Conservation (phyloP, 2,888 invertebrate genomes). For the Galeopsomyia nigrocyanea region DNA sequence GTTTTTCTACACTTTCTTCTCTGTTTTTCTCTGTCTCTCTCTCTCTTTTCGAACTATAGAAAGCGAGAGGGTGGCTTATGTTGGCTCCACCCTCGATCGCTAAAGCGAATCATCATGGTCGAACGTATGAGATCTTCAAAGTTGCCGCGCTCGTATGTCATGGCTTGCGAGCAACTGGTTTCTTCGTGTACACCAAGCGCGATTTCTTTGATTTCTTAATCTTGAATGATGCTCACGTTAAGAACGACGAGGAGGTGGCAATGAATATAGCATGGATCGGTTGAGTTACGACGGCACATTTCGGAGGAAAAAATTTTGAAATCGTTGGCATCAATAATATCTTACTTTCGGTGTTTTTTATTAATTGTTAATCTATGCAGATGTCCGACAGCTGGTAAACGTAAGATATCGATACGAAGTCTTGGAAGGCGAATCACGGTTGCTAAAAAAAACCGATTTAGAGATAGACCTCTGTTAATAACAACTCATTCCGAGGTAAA, state of each 20-base stretch:
- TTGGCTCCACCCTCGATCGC: conserved; percentile 54
- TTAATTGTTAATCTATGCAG: too few relatives aligned
- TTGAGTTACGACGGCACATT: neutral
- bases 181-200: neutral
- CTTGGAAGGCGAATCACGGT: too few relatives aligned
- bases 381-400: too few relatives aligned
- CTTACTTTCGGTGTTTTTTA: too few relatives aligned
- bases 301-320: too few relatives aligned
- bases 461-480: too few relatives aligned
- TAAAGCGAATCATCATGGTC: neutral
- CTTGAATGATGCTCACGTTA: neutral
- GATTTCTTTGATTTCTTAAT: conserved; percentile 38
- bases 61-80: neutral
- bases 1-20: conserved; percentile 27
- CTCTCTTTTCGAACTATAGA: conserved; percentile 25
- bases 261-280: neutral
- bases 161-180: conserved; percentile 16
- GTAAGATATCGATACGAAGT: too few relatives aligned
- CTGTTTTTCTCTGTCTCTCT: conserved; percentile 18
- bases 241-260: too few relatives aligned
- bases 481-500: too few relatives aligned
- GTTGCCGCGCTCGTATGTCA: conserved; percentile 35
- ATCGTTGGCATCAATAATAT: too few relatives aligned
- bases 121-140: conserved; percentile 46
- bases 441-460: too few relatives aligned